Evolutionary conservation across 2,797 vertebrate species (phyloP), one percentile per base, ranked within the genome.

Genomic region (Fundulus diaphanus): DNA sequence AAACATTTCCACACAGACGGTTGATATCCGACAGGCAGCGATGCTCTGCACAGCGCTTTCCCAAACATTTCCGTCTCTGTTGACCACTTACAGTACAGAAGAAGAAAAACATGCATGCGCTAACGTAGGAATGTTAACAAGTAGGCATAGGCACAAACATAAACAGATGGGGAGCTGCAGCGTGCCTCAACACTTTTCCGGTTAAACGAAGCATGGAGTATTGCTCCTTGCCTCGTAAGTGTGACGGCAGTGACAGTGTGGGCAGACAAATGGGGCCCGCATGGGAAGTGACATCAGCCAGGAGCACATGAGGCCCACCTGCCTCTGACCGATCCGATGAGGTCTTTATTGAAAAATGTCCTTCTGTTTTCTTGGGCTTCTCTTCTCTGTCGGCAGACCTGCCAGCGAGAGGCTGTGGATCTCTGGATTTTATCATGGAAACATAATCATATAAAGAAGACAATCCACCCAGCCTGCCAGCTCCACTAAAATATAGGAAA

Each of bases 241-340:
- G n/a, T n/a, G n/a, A n/a, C 84, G 83, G 82, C 84, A 84, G 74
- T 68, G 87, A 90, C 89, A 80, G 70, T 67, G 70, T 75, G 29
- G 77, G 77, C 76, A 83, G 84, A 90, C 79, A 90, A 91, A 91
- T 76, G 72, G 59, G 70, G 80, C 81, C 84, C 85, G 85, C 76
- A 81, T 88, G 88, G 70, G 74, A 88, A 66, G 82, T 88, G 87
- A 92, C 90, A 92, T 88, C 92, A 85, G 72, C 75, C 63, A 72
- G 70, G 33, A 70, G 71, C 83, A 87, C 78, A 81, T 77, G 86
- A 49, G 80, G 82, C 83, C 79, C 89, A 90, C 88, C 88, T 91
- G 87, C 79, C 79, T 77, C 44, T 6, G 56, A 77, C 85, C 79
- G 88, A 87, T 88, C 79, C 71, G 29, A 31, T 35, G 57, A 73